Conservation (phyloP, 2,797 vertebrate genomes). For the Steatocranus sp. region DNA sequence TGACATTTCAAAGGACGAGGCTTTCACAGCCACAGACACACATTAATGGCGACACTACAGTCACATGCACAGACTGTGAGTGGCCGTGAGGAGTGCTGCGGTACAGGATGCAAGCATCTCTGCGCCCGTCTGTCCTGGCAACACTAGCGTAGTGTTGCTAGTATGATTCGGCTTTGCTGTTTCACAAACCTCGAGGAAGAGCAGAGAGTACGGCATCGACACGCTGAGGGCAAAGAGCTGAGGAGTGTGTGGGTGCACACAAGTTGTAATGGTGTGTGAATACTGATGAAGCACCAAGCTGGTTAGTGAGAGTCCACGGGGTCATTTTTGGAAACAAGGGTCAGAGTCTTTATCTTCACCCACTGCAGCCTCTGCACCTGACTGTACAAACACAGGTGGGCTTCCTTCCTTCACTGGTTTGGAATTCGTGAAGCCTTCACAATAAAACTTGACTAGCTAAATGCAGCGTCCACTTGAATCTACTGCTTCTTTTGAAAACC, state of each 20-base stretch:
- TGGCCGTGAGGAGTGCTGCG: not conserved
- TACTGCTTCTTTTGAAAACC: not conserved
- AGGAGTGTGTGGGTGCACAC: not conserved
- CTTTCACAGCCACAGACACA: not conserved
- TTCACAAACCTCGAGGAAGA: not conserved
- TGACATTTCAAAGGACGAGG: not conserved
- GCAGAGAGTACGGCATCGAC: not conserved
- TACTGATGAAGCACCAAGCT: not conserved
- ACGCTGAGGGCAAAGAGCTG: not conserved
- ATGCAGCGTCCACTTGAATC: not conserved
- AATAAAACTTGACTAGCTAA: not conserved
- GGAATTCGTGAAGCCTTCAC: accelerated
- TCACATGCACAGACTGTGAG: not conserved
- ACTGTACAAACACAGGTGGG: not conserved
- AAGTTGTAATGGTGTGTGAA: not conserved
- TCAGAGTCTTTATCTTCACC: not conserved
- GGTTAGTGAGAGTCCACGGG: not conserved
- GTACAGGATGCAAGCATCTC: not conserved
- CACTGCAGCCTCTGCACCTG: not conserved
- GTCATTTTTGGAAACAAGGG: not conserved
- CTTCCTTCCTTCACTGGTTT: not conserved
- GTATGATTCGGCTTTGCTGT: not conserved
- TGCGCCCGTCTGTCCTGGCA: not conserved
- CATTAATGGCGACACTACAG: not conserved
- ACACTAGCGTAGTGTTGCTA: not conserved